Conservation (phyloP, 2,888 invertebrate genomes). For the Pseudococcus viburni region DNA sequence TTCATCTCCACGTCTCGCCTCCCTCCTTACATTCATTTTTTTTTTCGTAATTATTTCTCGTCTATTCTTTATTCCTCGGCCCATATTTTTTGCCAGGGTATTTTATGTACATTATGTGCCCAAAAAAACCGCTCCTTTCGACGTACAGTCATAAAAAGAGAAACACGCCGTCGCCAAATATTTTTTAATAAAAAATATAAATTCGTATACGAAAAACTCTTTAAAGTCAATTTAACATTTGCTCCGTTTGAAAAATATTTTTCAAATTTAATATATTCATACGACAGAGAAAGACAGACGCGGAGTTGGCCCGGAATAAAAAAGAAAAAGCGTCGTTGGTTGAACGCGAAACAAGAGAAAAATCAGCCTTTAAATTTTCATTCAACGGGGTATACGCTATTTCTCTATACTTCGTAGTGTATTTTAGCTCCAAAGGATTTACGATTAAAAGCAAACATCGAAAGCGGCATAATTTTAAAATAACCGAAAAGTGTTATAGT, state of each 20-base stretch:
- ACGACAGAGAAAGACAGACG: conserved; percentile 16
- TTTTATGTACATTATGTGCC: background rate
- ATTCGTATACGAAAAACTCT: conserved; percentile 28
- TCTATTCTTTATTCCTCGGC: background rate
- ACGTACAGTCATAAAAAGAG: background rate
- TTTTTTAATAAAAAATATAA: conserved; percentile 49
- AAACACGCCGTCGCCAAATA: conserved; percentile 41
- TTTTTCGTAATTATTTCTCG: conserved; percentile 27
- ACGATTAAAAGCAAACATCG: conserved; percentile 58
- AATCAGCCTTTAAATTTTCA: conserved; percentile 50
- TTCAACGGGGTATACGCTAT: conserved; percentile 32
- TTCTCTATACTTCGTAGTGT: conserved; percentile 14
- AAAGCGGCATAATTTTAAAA: conserved; percentile 55
- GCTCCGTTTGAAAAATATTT: conserved; percentile 34
- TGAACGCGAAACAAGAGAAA: conserved; percentile 43
- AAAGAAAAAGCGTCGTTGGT: background rate
- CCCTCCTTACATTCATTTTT: background rate
- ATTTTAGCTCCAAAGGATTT: conserved; percentile 31
- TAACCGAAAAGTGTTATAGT: conserved; percentile 53
- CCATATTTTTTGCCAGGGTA: background rate
- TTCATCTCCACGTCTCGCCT: background rate
- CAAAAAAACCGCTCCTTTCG: background rate
- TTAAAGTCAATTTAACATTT: conserved; percentile 47
- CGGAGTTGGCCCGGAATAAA: background rate
- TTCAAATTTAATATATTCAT: conserved; percentile 49